Percentiles rank a stretch among this genome's conserved stretches.
These are phyloP conservation scores for Zelleria hepariella DNA, from an alignment of 2,888 invertebrate genomes.

Conservation along the genomic window DNA sequence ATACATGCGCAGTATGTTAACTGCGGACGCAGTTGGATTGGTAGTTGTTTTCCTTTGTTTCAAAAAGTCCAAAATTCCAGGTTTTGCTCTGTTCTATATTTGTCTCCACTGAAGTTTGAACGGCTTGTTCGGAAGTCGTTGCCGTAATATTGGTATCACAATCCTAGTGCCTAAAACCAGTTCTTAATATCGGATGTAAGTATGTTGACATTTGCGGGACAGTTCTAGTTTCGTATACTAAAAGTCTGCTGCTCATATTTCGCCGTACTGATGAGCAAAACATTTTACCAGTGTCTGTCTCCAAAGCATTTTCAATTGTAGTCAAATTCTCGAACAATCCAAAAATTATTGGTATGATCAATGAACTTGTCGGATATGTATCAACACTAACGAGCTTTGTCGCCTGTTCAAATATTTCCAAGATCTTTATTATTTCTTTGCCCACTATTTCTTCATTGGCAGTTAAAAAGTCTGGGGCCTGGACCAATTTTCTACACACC, in stretches of 20 bases:
- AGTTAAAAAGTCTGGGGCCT: no score
- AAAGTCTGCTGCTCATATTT: constrained; percentile 10
- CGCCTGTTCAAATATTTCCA: constrained; percentile 16
- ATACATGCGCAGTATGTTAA: no score
- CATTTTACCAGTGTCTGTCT: constrained; percentile 12
- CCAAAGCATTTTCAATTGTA: constrained; percentile 9
- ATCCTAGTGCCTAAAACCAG: constrained; percentile 11
- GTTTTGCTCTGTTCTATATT: constrained; percentile 9
- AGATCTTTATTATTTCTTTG: no score
- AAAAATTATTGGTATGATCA: constrained; percentile 13
- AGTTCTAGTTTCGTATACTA: constrained; percentile 11
- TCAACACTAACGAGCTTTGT: constrained; percentile 16
- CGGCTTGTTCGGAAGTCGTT: no score
- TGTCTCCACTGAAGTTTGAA: no score
- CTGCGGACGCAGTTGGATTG: constrained; percentile 10
- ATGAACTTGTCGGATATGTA: constrained; percentile 14
- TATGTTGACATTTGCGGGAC: constrained; percentile 12
- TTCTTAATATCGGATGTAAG: constrained; percentile 12
- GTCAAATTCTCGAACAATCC: constrained; percentile 13
- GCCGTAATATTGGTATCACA: not conserved
- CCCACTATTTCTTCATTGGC: no score
- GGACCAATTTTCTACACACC: no score
- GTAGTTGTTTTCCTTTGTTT: constrained; percentile 9
- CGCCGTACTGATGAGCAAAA: constrained; percentile 11
- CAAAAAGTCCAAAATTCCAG: no score